These are phyloP conservation scores for Poecilus cupreus DNA, from an alignment of 2,888 invertebrate species.

Conservation along the genomic window DNA sequence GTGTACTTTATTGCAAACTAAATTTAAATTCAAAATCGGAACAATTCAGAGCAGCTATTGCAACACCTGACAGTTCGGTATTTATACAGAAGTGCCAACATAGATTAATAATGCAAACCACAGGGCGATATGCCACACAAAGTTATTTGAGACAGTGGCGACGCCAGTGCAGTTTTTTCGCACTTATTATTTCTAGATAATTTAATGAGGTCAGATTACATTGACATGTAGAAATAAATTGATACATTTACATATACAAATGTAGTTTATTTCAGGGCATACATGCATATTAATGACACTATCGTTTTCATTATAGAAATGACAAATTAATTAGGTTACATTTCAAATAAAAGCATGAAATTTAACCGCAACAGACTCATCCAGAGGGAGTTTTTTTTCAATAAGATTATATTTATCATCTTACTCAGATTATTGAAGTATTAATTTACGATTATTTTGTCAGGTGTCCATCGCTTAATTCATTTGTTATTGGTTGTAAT, in stretches of 20 bases:
- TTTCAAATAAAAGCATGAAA: neutral
- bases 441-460: no score
- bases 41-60: neutral
- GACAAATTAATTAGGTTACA: neutral
- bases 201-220: slow-evolving; percentile 33
- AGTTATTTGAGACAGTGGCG: neutral
- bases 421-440: no score
- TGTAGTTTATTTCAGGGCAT: slow-evolving; percentile 1
- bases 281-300: neutral
- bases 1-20: slow-evolving; percentile 18
- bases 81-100: slow-evolving; percentile 22
- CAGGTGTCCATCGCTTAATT: no score
- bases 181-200: slow-evolving; percentile 8
- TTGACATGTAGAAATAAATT: slow-evolving; percentile 23
- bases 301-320: neutral
- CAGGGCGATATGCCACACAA: neutral
- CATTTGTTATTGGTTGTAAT: no score
- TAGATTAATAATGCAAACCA: neutral
- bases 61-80: slow-evolving; percentile 32
- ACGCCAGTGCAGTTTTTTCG: slow-evolving; percentile 8
- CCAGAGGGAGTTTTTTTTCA: no score
- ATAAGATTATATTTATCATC: no score
- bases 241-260: slow-evolving; percentile 34
- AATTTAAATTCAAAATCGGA: slow-evolving; percentile 31
- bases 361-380: no score